Conservation (phyloP, 2,797 vertebrate species). For the Platalea minor region DNA sequence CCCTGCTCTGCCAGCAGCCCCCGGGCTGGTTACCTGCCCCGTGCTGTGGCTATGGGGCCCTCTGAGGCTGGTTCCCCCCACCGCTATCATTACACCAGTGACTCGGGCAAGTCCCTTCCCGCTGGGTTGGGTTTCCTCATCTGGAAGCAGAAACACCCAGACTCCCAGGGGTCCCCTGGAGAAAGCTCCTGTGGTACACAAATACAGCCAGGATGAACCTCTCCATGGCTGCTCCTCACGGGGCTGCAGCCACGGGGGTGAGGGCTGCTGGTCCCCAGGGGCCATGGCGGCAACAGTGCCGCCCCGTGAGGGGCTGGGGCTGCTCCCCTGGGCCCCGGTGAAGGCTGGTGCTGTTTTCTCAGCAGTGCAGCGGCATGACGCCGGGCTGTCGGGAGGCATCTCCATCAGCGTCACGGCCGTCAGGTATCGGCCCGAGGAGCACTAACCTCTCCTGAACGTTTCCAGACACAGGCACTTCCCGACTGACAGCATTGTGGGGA, state of each 20-base stretch:
- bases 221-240: fast-evolving
- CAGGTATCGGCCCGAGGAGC: fast-evolving
- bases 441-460: background rate
- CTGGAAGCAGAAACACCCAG: background rate
- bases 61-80: background rate
- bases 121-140: background rate
- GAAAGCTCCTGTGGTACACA: background rate
- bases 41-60: background rate
- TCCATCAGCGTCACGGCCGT: background rate
- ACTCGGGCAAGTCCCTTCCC: background rate
- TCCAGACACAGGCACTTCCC: background rate
- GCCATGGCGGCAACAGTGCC: background rate
- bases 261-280: background rate
- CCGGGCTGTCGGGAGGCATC: background rate
- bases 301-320: fast-evolving
- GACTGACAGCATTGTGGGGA: background rate
- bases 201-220: background rate
- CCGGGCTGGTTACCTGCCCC: too few relatives aligned
- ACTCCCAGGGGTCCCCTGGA: fast-evolving
- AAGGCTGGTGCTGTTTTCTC: background rate
- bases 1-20: background rate
- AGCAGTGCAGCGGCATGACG: background rate
- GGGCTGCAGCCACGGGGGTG: background rate
- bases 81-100: background rate
- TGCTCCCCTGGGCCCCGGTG: fast-evolving